phyloP scores from a whole-genome alignment of 2,888 invertebrate genomes.

The Pachycephus smyrnensis region DNA sequence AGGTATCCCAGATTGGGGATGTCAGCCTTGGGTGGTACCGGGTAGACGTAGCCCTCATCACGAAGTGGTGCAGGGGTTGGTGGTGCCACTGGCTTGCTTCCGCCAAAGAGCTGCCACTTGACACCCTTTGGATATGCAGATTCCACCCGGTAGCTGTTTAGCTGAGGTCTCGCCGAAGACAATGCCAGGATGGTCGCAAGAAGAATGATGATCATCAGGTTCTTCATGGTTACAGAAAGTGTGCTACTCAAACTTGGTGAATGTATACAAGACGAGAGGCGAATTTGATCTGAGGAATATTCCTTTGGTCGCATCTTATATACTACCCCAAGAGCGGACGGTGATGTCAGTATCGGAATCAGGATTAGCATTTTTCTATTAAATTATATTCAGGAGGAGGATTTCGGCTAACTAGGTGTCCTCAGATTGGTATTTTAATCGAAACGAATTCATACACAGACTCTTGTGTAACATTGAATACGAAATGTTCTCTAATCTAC shows the following conservation, averaged over 20 bases:
- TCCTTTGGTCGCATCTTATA: slow-evolving; percentile 4
- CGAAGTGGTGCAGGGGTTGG: not conserved
- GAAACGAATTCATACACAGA: not conserved
- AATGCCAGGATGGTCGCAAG: not conserved
- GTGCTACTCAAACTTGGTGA: not conserved
- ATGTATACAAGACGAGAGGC: not conserved
- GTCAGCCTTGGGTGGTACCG: not conserved
- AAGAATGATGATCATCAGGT: not conserved
- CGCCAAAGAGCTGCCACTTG: not conserved
- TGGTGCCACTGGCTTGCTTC: not conserved
- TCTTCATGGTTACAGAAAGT: not conserved
- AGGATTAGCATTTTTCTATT: slow-evolving; percentile 2
- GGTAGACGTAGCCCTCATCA: not conserved
- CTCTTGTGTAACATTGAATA: not conserved
- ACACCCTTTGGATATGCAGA: not conserved
- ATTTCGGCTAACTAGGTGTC: not conserved
- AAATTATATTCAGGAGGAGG: not conserved
- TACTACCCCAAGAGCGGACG: not conserved
- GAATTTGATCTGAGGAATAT: not conserved
- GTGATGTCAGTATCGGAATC: slow-evolving; percentile 1
- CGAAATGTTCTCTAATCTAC: not conserved
- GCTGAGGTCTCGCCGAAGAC: not conserved
- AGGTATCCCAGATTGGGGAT: not conserved
- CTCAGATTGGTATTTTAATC: slow-evolving; percentile 1
- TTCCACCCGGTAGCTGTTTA: not conserved